Percentiles rank a stretch among this genome's conserved stretches.
Conservation (phyloP, 2,888 invertebrate species). For the Chrysolina americana region DNA sequence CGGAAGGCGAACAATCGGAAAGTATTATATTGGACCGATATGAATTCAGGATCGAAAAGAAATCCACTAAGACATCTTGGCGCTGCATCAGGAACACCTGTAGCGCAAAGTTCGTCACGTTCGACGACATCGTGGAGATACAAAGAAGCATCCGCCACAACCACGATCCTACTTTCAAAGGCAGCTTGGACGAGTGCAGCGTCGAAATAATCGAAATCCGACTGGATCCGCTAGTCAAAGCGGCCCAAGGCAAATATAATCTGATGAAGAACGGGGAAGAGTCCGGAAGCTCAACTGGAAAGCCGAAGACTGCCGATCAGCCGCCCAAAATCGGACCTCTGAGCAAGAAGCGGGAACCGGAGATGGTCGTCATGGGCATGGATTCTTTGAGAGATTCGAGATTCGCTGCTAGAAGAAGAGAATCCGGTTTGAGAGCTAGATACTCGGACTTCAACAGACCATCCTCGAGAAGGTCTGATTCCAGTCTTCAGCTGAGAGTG, state of each 20-base stretch:
- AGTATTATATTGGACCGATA: conserved; percentile 29
- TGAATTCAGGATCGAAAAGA: conserved; percentile 14
- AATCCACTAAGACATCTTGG: conserved; percentile 12
- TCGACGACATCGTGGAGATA: conserved; percentile 18
- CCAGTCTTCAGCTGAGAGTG: neutral
- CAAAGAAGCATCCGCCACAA: conserved; percentile 18
- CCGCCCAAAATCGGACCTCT: neutral
- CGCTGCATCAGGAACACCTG: conserved; percentile 18
- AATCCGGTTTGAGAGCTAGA: neutral
- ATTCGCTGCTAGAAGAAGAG: neutral
- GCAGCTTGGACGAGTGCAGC: conserved; percentile 29
- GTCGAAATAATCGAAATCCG: conserved; percentile 33
- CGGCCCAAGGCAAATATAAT: neutral
- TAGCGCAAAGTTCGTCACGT: conserved; percentile 15
- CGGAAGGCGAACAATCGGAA: conserved; percentile 19
- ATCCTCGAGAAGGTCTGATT: neutral
- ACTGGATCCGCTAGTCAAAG: neutral
- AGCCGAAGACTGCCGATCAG: neutral
- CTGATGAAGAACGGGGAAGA: neutral
- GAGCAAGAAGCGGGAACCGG: neutral
- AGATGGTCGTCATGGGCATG: neutral
- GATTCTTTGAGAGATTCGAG: neutral
- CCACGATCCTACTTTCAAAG: conserved; percentile 29
- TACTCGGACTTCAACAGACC: neutral
- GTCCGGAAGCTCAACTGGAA: neutral